Conservation (phyloP, 1,140 invertebrate genomes). For the Trichomalopsis sarcophagae region DNA sequence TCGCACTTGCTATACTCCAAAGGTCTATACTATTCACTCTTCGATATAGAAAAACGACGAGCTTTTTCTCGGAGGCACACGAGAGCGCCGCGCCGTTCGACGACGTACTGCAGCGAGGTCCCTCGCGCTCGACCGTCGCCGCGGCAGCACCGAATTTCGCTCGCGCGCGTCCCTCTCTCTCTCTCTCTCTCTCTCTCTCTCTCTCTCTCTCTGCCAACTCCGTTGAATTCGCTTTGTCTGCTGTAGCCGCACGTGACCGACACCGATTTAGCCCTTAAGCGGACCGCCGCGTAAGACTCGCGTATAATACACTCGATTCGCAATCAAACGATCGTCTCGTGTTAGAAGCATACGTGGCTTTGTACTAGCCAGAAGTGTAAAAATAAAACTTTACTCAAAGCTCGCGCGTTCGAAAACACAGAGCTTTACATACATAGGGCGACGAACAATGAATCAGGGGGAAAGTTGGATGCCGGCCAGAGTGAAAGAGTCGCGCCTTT, state of each 20-base stretch:
- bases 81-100: slow-evolving; percentile 2
- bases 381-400: neutral
- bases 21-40: neutral
- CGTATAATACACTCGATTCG: neutral
- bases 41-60: no score
- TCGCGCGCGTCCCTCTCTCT: neutral
- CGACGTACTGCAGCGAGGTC: slow-evolving; percentile 21
- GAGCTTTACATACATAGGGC: neutral
- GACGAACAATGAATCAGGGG: no score
- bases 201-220: neutral
- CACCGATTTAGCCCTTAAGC: slow-evolving; percentile 9
- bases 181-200: neutral
- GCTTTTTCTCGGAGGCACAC: no score
- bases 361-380: neutral
- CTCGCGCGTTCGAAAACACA: neutral
- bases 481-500: slow-evolving; percentile 2
- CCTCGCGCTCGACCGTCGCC: neutral
- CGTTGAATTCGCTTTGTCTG: slow-evolving; percentile 19
- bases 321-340: neutral
- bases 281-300: neutral
- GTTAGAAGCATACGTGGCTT: neutral
- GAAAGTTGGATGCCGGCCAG: neutral
- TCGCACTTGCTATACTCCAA: neutral
- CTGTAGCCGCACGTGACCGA: slow-evolving; percentile 18
- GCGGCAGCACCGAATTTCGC: neutral